Percentiles rank a stretch among this genome's conserved stretches.
These are phyloP conservation scores for Ostrea edulis DNA, from an alignment of 1,140 invertebrate genomes.

Conservation along the genomic window DNA sequence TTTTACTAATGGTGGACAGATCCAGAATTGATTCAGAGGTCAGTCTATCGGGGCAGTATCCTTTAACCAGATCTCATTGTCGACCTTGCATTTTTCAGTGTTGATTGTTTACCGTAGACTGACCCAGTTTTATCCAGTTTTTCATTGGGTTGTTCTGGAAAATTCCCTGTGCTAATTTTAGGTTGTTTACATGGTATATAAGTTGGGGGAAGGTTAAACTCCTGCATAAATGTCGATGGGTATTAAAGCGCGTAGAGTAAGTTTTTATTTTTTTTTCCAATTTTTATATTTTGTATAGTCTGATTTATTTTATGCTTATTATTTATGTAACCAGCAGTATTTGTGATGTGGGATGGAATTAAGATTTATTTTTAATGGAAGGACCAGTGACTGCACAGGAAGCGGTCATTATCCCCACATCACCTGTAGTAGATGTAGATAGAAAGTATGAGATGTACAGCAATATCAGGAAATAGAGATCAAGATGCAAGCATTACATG, in stretches of 20 bases:
- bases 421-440: no score
- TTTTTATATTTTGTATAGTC: no score
- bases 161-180: conserved; percentile 21
- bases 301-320: not conserved
- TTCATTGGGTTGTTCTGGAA: conserved; percentile 4
- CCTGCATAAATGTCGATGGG: not conserved
- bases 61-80: not conserved
- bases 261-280: not conserved
- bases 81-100: conserved; percentile 5
- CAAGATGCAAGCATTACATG: no score
- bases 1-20: no score
- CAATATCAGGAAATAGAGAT: no score
- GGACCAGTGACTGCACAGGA: no score
- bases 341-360: not conserved
- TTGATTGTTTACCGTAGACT: not conserved
- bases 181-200: not conserved
- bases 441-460: no score
- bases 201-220: not conserved
- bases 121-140: not conserved
- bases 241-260: not conserved
- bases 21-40: no score
- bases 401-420: no score
- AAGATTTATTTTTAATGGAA: no score
- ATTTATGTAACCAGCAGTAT: not conserved
- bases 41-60: no score